Base-by-base conservation (phyloP, 2,797 vertebrate genomes). In the Semotilus atromaculatus region DNA sequence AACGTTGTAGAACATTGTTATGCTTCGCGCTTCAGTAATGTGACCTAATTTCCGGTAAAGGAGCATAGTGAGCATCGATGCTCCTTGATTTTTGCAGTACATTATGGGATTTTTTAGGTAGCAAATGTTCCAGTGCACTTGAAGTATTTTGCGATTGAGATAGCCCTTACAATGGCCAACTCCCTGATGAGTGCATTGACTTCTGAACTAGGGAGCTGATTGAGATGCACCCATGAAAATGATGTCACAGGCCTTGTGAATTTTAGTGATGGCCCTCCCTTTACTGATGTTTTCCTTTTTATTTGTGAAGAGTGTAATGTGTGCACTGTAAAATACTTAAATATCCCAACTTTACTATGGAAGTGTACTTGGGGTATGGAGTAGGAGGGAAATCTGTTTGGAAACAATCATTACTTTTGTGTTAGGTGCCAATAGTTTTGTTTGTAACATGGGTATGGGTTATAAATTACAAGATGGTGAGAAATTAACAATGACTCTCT, bases 251-350 rank as follows among this genome's bases (percentile, higher is more conserved):
- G n/a, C 18, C 29, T 34, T 31, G 16, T 34, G 26, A 13, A 51
- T 53, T 36, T 53, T 53, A 53, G 18, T 74, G 19, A 53, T 2
- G 11, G 19, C 10, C 29, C 5, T 74, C 1, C 23, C 13, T 76
- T 60, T 60, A 48, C 21, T 80, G 43, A 3, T 34, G 43, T 80
- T 68, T 68, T 38, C 10, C 31, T 38, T 53, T 80, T 68, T 68
- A 80, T 36, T 53, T 8, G 31, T 70, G 14, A 55, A 55, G 45
- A 70, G 45, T 53, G 31, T 67, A 51, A 48, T 9, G 5, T 23
- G 29, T 40, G 45, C 1, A 4, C 5, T 64, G 38, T 29, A 11
- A 55, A 75, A 38, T 26, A n/a, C 51, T 58, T 38, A 10, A 1
- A n/a, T 58, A 29, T 21, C 3, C 38, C 38, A 29, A 9, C n/a